These are phyloP conservation scores for Apis dorsata DNA, from an alignment of 1,140 invertebrate species.

Conservation along the genomic window DNA sequence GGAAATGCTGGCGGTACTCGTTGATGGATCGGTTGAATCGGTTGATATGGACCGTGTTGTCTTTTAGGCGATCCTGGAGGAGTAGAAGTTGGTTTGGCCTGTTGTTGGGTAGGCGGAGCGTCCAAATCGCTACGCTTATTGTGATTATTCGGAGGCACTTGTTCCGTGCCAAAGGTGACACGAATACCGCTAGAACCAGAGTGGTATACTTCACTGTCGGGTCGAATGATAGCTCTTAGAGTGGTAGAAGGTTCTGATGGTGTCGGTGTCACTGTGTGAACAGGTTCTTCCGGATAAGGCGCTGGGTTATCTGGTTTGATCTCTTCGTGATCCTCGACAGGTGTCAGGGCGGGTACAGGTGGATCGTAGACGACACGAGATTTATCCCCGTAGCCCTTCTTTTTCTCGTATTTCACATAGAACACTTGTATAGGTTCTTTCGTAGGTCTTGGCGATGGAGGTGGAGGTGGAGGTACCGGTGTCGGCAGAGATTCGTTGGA, in stretches of 20 bases:
- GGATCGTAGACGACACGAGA: conserved; percentile 88
- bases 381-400: conserved; percentile 81
- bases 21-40: conserved; percentile 75
- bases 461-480: conserved; percentile 80
- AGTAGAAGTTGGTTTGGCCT: conserved; percentile 63
- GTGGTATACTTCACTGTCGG: conserved; percentile 90
- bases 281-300: conserved; percentile 76
- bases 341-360: conserved; percentile 86
- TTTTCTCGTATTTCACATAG: conserved; percentile 93
- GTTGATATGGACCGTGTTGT: conserved; percentile 75
- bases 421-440: conserved; percentile 93
- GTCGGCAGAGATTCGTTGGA: conserved; percentile 89
- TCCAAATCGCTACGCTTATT: conserved; percentile 77
- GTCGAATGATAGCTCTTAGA: conserved; percentile 89
- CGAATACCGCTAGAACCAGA: conserved; percentile 86
- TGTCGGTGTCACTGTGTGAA: conserved; percentile 66
- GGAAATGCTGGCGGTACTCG: conserved; percentile 76
- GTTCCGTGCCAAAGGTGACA: conserved; percentile 87
- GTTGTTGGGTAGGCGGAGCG: conserved; percentile 72
- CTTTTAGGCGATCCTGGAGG: conserved; percentile 70
- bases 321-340: conserved; percentile 83
- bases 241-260: conserved; percentile 84
- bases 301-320: conserved; percentile 76
- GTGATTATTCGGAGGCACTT: conserved; percentile 77
- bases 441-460: conserved; percentile 82